A percentile compares a stretch with the other conserved stretches of the same genome.
phyloP scores from a whole-genome alignment of 2,888 invertebrate genomes.

The Amblyjoppa fuscipennis region DNA sequence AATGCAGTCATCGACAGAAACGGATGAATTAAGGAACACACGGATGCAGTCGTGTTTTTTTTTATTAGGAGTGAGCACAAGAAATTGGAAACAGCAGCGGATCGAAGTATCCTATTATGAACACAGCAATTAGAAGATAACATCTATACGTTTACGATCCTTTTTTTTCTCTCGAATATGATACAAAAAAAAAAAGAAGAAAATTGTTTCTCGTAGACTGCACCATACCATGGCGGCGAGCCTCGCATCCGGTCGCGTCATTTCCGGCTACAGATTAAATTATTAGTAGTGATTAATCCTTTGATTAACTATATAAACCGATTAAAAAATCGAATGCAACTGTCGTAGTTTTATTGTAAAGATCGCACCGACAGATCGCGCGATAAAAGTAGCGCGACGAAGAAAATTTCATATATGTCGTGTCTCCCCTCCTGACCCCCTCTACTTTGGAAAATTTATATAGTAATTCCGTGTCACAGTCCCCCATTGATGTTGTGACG shows the following conservation, averaged over 20 bases:
- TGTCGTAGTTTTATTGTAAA: too few relatives aligned
- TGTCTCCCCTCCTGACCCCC: slow-evolving; percentile 24
- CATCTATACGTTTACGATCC: neutral
- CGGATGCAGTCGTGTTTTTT: too few relatives aligned
- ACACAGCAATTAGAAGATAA: neutral
- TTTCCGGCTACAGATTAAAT: slow-evolving; percentile 2
- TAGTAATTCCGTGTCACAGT: slow-evolving; percentile 46
- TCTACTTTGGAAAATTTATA: slow-evolving; percentile 48
- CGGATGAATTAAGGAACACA: too few relatives aligned
- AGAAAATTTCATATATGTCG: neutral
- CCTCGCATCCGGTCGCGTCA: neutral
- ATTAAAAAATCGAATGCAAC: too few relatives aligned
- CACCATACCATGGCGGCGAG: neutral
- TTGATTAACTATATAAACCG: neutral
- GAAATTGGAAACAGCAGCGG: too few relatives aligned
- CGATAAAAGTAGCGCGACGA: too few relatives aligned
- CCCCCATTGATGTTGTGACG: slow-evolving; percentile 82
- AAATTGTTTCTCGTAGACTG: neutral
- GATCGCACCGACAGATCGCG: too few relatives aligned
- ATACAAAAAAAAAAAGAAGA: too few relatives aligned
- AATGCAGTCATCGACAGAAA: too few relatives aligned
- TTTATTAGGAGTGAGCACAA: too few relatives aligned
- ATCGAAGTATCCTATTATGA: too few relatives aligned
- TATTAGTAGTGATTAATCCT: neutral
- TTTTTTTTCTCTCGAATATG: neutral